Evolutionary conservation across 2,888 invertebrate species (phyloP).

Genomic region (Stenodera caucasica): DNA sequence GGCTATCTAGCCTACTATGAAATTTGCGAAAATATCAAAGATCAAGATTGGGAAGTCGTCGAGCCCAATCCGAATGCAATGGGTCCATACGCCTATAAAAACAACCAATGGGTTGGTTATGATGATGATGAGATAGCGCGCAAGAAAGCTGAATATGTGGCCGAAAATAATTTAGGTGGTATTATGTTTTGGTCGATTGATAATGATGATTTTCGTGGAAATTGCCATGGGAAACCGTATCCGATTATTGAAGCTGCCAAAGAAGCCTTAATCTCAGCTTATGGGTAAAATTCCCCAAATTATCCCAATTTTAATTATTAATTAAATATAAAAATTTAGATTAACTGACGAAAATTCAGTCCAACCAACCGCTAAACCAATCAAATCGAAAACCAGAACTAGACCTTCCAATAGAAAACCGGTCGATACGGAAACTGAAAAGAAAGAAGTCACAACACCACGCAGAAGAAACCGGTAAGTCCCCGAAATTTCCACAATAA

Average conservation of each 20-base stretch:
- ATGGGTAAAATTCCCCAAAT: slow-evolving; percentile 59
- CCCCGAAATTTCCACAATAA: neutral
- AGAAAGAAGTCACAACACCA: slow-evolving; percentile 21
- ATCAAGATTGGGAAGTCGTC: slow-evolving; percentile 80
- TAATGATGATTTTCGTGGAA: slow-evolving; percentile 93
- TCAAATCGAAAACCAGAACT: slow-evolving; percentile 46
- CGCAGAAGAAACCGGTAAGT: slow-evolving; percentile 41
- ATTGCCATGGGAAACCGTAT: slow-evolving; percentile 82
- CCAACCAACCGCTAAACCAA: slow-evolving; percentile 47
- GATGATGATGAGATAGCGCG: slow-evolving; percentile 83
- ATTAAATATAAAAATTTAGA: slow-evolving; percentile 34
- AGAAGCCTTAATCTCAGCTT: slow-evolving; percentile 69
- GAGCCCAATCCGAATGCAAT: slow-evolving; percentile 79
- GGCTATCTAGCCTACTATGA: slow-evolving; percentile 93
- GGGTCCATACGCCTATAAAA: slow-evolving; percentile 87
- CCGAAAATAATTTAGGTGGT: slow-evolving; percentile 82
- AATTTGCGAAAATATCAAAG: slow-evolving; percentile 83
- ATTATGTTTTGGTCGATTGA: slow-evolving; percentile 95
- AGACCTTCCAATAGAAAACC: slow-evolving; percentile 37
- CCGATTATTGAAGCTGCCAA: slow-evolving; percentile 91
- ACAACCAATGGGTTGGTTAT: slow-evolving; percentile 92
- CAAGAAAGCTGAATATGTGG: slow-evolving; percentile 83
- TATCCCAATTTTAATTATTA: neutral
- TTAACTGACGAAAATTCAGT: slow-evolving; percentile 51
- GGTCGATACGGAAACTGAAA: slow-evolving; percentile 28